Conservation (phyloP, 2,888 invertebrate species). For the Malthinus seriepunctatus region DNA sequence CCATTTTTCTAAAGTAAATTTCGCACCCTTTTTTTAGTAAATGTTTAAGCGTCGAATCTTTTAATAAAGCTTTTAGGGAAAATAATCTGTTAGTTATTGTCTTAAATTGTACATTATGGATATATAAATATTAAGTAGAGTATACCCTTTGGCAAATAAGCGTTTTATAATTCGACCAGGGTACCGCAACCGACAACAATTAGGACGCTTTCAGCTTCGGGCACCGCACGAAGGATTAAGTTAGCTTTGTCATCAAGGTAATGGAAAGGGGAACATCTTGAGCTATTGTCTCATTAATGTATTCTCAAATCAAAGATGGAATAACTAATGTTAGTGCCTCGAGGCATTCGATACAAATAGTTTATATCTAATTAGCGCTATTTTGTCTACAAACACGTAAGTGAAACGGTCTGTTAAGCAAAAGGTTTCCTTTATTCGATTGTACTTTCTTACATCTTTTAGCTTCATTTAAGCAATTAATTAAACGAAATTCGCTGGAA, state of each 20-base stretch:
- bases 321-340: conserved; percentile 48
- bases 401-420: conserved; percentile 7
- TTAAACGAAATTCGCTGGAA: conserved; percentile 48
- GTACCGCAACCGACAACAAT: conserved; percentile 52
- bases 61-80: conserved; percentile 3
- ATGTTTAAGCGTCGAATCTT: conserved; percentile 3
- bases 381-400: conserved; percentile 34
- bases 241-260: conserved; percentile 55
- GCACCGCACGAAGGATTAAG: conserved; percentile 50
- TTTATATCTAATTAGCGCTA: conserved; percentile 38
- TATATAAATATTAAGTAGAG: conserved; percentile 26
- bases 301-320: conserved; percentile 54
- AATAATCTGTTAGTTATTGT: neutral
- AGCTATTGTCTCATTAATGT: conserved; percentile 53
- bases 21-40: too few species aligned
- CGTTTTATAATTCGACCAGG: conserved; percentile 33
- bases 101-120: conserved; percentile 19
- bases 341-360: conserved; percentile 34
- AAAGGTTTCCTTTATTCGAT: conserved; percentile 24
- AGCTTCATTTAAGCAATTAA: conserved; percentile 52
- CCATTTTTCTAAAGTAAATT: too few species aligned
- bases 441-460: conserved; percentile 43
- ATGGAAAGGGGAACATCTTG: conserved; percentile 50
- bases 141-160: conserved; percentile 25
- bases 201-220: conserved; percentile 45